Evolutionary conservation across 2,797 vertebrate genomes (phyloP), one percentile per base, ranked within the genome.

Genomic region (Pteropus rufus): DNA sequence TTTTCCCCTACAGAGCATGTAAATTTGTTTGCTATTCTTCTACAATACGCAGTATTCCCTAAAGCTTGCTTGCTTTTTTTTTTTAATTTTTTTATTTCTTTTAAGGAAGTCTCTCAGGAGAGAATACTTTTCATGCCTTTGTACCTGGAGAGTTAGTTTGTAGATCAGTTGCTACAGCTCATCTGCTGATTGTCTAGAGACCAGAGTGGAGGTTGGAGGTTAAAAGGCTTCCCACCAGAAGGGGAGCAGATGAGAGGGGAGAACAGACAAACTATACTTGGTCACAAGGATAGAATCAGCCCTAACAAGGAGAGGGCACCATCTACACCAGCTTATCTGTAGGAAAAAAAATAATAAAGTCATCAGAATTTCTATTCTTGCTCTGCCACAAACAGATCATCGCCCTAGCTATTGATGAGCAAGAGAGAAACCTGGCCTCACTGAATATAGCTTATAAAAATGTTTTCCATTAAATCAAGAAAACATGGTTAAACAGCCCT

Each of bases 391-490:
- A 29, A 54, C 4, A 60, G 41, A 56, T 23, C 49, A 2, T 83
- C 73, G 52, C 44, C 58, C 73, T 11, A 94, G 93, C 69, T 91
- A 73, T 23, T 10, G 0, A 10, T 0, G 44, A 67, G 49, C 2
- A 39, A 88, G 82, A 4, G 62, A 77, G 92, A 79, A 39, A 0
- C 52, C 77, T 6, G 56, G 60, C 94, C 46, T 97, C 4, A 6
- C 36, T 84, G 82, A 54, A 34, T 67, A 70, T 29, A 29, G 62
- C 76, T 82, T 60, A 95, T 56, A 75, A 83, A 96, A 87, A 15
- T 8, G 87, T 94, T 67, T 89, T 89, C 36, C 34, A 83, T 96
- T 98, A 97, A 97, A 97, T 97, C 95, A 97, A 76, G 49, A 94
- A 96, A 97, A 92, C 21, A 81, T 93, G 85, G 93, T 96, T 95